Percentiles rank a stretch among this genome's conserved stretches.
phyloP scores from a whole-genome alignment of 2,113 vertebrate genomes.

The Hemichromis elongatus region DNA sequence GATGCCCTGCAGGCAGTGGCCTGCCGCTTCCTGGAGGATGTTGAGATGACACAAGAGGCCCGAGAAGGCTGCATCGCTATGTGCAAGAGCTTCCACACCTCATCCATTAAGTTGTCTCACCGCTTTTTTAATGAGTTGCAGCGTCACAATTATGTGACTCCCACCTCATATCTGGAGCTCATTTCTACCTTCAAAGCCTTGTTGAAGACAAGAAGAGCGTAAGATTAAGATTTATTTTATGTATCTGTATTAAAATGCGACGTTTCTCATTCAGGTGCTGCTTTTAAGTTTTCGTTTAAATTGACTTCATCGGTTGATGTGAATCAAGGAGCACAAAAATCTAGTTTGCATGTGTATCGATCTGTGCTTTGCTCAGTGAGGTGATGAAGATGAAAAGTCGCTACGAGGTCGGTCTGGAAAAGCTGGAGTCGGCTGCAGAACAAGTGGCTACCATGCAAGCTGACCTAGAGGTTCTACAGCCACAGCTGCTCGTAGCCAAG shows the following conservation, averaged over 20 bases:
- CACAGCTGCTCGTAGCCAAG: slow-evolving; percentile 81
- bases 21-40: slow-evolving; percentile 81
- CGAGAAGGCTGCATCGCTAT: slow-evolving; percentile 83
- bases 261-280: not conserved
- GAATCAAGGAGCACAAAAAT: not conserved
- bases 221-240: slow-evolving; percentile 45
- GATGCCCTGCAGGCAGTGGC: slow-evolving; percentile 90
- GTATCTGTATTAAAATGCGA: not conserved
- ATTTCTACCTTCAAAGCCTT: slow-evolving; percentile 88
- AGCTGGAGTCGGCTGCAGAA: slow-evolving; percentile 81
- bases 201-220: slow-evolving; percentile 80
- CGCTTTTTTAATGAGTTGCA: slow-evolving; percentile 80
- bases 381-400: slow-evolving; percentile 83
- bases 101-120: slow-evolving; percentile 78
- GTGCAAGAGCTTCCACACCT: slow-evolving; percentile 89
- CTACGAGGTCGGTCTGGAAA: slow-evolving; percentile 87
- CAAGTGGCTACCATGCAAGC: slow-evolving; percentile 85
- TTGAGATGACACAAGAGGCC: slow-evolving; percentile 81
- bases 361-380: slow-evolving; percentile 65
- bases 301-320: not conserved
- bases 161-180: slow-evolving; percentile 89
- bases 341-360: not conserved
- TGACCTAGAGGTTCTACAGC: slow-evolving; percentile 85
- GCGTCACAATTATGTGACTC: slow-evolving; percentile 88
- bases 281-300: not conserved